These are phyloP conservation scores for Monochamus saltuarius DNA, from an alignment of 1,140 invertebrate species.

Conservation along the genomic window DNA sequence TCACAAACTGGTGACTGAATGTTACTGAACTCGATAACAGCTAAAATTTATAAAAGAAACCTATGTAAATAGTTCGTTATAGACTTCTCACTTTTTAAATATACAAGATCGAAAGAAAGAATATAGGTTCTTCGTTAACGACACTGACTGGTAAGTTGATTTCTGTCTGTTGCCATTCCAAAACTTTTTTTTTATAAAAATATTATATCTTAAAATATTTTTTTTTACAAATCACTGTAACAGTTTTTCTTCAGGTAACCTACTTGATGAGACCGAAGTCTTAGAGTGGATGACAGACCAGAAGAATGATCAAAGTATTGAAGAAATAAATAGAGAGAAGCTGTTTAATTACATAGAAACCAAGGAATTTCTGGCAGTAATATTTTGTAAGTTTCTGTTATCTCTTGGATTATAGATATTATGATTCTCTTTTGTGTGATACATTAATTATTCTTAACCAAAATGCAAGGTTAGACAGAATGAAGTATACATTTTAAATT, in stretches of 20 bases:
- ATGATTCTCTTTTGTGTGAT: too few relatives aligned
- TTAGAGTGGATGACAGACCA: slow-evolving; percentile 89
- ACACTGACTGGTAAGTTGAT: slow-evolving; percentile 7
- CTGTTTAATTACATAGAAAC: slow-evolving; percentile 85
- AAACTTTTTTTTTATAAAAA: slow-evolving; percentile 17
- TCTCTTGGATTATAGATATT: neutral
- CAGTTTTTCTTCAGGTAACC: slow-evolving; percentile 67
- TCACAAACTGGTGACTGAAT: too few relatives aligned
- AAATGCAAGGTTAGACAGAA: too few relatives aligned
- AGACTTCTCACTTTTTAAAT: too few relatives aligned
- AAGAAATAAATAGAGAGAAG: slow-evolving; percentile 83
- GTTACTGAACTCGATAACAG: too few relatives aligned
- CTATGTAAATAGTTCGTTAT: too few relatives aligned
- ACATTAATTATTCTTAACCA: too few relatives aligned
- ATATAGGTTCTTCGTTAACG: neutral
- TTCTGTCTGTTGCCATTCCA: slow-evolving; percentile 25
- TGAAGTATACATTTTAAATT: too few relatives aligned
- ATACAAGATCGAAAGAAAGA: neutral
- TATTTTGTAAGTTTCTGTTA: slow-evolving; percentile 79
- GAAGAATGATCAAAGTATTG: slow-evolving; percentile 90
- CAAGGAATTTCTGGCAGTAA: slow-evolving; percentile 88
- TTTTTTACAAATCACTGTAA: neutral
- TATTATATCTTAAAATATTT: neutral
- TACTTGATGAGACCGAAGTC: slow-evolving; percentile 81
- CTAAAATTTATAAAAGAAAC: too few relatives aligned